These are phyloP conservation scores for Cosmia pyralina DNA, from an alignment of 2,888 invertebrate genomes.

Conservation along the genomic window DNA sequence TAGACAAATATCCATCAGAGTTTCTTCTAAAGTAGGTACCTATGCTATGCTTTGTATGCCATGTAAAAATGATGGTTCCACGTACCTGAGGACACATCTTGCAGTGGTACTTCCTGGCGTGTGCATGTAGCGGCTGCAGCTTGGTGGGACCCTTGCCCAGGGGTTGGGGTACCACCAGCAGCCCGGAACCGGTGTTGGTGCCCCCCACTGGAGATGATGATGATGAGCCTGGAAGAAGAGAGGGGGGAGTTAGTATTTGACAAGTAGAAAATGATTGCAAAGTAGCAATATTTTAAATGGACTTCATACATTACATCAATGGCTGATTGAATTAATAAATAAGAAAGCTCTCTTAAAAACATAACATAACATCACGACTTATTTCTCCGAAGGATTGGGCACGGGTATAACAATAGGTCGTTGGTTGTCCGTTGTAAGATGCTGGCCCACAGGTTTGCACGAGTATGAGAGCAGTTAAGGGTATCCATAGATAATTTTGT, in stretches of 20 bases:
- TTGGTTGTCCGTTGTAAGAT: too few relatives aligned
- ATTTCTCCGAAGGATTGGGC: too few relatives aligned
- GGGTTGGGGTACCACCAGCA: slow-evolving; percentile 97
- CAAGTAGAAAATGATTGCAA: neutral
- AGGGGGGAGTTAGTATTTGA: slow-evolving; percentile 1
- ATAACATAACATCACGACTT: too few relatives aligned
- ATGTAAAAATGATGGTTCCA: slow-evolving; percentile 40
- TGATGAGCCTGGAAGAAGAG: slow-evolving; percentile 85
- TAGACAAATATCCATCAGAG: neutral
- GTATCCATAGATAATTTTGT: too few relatives aligned
- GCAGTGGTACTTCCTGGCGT: slow-evolving; percentile 96
- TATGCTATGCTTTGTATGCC: neutral
- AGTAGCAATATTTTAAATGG: neutral
- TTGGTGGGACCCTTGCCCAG: slow-evolving; percentile 91
- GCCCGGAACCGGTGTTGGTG: slow-evolving; percentile 85
- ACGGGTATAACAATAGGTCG: too few relatives aligned
- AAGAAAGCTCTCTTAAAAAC: too few relatives aligned
- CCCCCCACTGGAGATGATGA: slow-evolving; percentile 87
- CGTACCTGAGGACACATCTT: slow-evolving; percentile 99
- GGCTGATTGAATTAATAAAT: too few relatives aligned
- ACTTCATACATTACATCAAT: neutral
- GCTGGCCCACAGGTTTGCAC: too few relatives aligned
- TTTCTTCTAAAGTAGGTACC: neutral
- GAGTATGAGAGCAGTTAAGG: too few relatives aligned
- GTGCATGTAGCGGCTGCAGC: slow-evolving; percentile 86